Conservation (phyloP, 2,797 vertebrate genomes). For the Chiloscyllium punctatum region DNA sequence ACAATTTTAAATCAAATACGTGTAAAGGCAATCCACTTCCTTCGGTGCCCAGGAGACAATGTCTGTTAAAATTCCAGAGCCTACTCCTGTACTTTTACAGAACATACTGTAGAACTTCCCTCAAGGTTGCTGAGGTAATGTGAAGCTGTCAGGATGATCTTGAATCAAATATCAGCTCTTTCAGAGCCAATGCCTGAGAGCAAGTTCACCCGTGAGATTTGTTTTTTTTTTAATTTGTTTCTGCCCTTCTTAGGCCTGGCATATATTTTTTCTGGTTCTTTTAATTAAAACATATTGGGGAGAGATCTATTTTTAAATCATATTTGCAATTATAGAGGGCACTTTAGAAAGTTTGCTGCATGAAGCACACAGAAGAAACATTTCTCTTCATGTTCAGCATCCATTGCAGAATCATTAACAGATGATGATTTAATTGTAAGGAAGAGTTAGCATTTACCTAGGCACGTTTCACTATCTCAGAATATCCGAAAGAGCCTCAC, state of each 20-base stretch:
- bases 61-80: neutral
- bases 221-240: neutral
- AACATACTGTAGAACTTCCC: neutral
- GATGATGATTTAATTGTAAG: neutral
- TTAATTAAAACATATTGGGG: neutral
- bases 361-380: neutral
- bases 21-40: neutral
- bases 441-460: neutral
- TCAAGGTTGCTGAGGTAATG: neutral
- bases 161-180: neutral
- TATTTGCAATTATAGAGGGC: neutral
- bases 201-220: no score
- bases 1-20: constrained; percentile 14
- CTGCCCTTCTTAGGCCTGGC: neutral
- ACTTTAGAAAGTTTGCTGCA: neutral
- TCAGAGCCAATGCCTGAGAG: neutral
- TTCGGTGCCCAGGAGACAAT: constrained; percentile 9
- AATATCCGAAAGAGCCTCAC: neutral
- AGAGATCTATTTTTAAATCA: neutral
- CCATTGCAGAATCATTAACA: neutral
- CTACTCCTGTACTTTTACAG: neutral
- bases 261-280: neutral
- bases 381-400: neutral
- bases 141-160: constrained; percentile 15
- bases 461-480: neutral